phyloP scores from a whole-genome alignment of 2,113 vertebrate species.

The Ageneiosus marmoratus region DNA sequence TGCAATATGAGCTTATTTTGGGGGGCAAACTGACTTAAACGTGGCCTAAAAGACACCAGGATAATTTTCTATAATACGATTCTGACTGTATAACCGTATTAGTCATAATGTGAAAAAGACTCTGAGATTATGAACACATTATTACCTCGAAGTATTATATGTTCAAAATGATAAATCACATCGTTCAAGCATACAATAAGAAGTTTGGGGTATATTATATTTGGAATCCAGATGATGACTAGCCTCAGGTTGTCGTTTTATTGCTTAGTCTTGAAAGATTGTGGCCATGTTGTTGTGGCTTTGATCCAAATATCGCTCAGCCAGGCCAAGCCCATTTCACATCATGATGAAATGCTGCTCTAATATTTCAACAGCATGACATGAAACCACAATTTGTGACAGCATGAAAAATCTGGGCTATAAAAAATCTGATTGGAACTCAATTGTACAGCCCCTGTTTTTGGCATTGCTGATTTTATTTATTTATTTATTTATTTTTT shows the following conservation, averaged over 20 bases:
- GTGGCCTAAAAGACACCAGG: neutral
- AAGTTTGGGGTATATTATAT: neutral
- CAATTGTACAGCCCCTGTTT: conserved; percentile 17
- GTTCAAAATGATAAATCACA: neutral
- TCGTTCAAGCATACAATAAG: neutral
- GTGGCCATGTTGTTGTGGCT: conserved; percentile 5
- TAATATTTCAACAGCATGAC: conserved; percentile 11
- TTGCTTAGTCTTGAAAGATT: conserved; percentile 10
- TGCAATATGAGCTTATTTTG: neutral
- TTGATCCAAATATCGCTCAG: conserved; percentile 11
- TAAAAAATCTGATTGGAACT: neutral
- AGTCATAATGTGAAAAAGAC: neutral
- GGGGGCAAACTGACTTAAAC: neutral
- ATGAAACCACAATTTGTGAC: conserved; percentile 12
- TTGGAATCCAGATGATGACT: neutral
- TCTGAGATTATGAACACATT: neutral
- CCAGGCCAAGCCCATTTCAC: conserved; percentile 7
- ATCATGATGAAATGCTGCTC: conserved; percentile 39
- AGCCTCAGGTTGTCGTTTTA: conserved; percentile 4
- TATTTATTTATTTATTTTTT: neutral
- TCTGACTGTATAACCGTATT: neutral
- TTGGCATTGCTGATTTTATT: conserved; percentile 42
- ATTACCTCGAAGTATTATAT: neutral
- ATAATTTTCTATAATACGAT: neutral
- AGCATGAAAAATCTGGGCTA: neutral